Percentiles rank a stretch among this genome's conserved stretches.
Evolutionary conservation across 2,113 vertebrate species (phyloP).

Genomic region (Sapayoa aenigma): DNA sequence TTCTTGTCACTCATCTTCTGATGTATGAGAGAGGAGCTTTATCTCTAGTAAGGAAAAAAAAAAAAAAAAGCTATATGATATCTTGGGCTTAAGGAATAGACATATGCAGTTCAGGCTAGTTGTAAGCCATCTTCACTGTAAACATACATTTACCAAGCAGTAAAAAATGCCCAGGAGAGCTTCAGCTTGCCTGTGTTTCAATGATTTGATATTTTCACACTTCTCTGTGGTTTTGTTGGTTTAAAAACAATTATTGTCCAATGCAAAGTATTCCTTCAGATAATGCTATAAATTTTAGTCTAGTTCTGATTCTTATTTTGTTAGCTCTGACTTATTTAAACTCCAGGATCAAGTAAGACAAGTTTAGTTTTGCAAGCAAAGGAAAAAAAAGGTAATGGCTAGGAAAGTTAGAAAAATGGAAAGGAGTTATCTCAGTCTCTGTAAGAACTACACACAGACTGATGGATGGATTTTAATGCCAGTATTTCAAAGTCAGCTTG

Average conservation of each 20-base stretch:
- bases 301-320: background rate
- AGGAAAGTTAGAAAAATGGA: background rate
- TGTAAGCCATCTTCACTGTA: background rate
- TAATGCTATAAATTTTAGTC: background rate
- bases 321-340: background rate
- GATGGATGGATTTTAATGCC: background rate
- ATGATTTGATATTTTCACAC: background rate
- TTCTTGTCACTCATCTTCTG: background rate
- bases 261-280: background rate
- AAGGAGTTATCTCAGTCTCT: background rate
- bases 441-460: background rate
- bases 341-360: background rate
- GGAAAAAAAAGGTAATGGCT: background rate
- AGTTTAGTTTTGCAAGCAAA: background rate
- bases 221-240: background rate
- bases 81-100: background rate
- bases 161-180: background rate
- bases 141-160: background rate
- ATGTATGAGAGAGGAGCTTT: background rate
- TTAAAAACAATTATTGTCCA: background rate
- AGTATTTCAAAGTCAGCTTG: conserved; percentile 2
- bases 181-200: background rate
- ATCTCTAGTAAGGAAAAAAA: background rate
- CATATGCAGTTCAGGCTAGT: background rate
- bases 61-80: background rate